Conservation (phyloP, 2,888 invertebrate genomes). For the Bellardia bayeri region DNA sequence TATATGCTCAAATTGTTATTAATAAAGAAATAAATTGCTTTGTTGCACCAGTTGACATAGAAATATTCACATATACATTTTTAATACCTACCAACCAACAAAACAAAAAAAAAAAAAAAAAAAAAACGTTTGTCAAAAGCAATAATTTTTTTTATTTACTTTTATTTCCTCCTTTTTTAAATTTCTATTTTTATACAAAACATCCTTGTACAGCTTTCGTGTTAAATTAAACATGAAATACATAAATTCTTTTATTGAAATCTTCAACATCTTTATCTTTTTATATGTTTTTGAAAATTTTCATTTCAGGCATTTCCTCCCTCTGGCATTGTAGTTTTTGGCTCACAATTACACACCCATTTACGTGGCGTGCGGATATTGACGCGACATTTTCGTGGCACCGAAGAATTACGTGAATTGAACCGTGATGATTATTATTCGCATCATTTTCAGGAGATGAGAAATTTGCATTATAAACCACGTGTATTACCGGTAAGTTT, state of each 20-base stretch:
- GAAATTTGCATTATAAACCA: slow-evolving; percentile 92
- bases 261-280: slow-evolving; percentile 1
- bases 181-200: not conserved
- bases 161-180: not conserved
- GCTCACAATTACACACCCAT: slow-evolving; percentile 98
- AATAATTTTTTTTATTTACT: slow-evolving; percentile 12
- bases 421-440: slow-evolving; percentile 98
- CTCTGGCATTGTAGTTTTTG: slow-evolving; percentile 95
- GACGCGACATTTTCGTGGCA: slow-evolving; percentile 93
- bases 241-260: slow-evolving; percentile 42
- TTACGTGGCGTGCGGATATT: slow-evolving; percentile 93
- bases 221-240: slow-evolving; percentile 31
- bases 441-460: slow-evolving; percentile 98
- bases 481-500: slow-evolving; percentile 91
- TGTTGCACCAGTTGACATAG: not conserved
- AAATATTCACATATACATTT: not conserved
- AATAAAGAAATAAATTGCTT: not conserved
- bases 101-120: too few species aligned
- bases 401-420: slow-evolving; percentile 91
- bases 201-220: slow-evolving; percentile 2
- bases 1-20: slow-evolving; percentile 2
- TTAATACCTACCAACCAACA: not conserved
- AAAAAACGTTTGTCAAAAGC: not conserved
- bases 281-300: not conserved
- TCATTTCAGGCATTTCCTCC: slow-evolving; percentile 89